Percentiles rank a stretch among this genome's conserved stretches.
Conservation (phyloP, 2,797 vertebrate genomes). For the Meriones psammophilus region DNA sequence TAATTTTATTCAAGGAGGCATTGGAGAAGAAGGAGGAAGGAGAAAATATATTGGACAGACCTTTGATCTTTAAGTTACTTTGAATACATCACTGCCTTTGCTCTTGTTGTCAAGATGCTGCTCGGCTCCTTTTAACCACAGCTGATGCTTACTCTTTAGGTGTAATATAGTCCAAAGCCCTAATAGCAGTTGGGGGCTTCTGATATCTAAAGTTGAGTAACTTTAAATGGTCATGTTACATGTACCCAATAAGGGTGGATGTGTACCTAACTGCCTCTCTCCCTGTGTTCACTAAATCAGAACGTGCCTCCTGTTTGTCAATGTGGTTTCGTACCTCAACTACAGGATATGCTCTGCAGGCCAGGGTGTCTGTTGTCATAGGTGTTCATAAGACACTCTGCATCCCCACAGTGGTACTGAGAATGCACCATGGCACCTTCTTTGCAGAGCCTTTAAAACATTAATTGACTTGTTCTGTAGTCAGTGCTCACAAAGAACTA, state of each 20-base stretch:
- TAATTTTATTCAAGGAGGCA: slow-evolving; percentile 69
- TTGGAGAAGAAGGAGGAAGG: slow-evolving; percentile 29
- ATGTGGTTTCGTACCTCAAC: not conserved
- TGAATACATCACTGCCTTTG: slow-evolving; percentile 55
- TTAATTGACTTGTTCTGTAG: slow-evolving; percentile 64
- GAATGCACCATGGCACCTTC: slow-evolving; percentile 61
- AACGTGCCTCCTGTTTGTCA: slow-evolving; percentile 41
- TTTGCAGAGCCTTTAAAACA: slow-evolving; percentile 63
- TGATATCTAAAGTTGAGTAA: slow-evolving; percentile 66
- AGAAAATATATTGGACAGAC: slow-evolving; percentile 45
- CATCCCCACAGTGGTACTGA: slow-evolving; percentile 58
- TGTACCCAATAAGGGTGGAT: not conserved
- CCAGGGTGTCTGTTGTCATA: slow-evolving; percentile 59
- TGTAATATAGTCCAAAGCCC: not conserved
- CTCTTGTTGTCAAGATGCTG: slow-evolving; percentile 54
- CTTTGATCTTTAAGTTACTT: slow-evolving; percentile 53
- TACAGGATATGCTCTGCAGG: slow-evolving; percentile 9
- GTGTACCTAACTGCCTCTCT: slow-evolving; percentile 57
- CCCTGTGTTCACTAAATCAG: slow-evolving; percentile 38
- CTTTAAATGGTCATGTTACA: slow-evolving; percentile 45
- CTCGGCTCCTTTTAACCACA: slow-evolving; percentile 25
- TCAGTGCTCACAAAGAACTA: slow-evolving; percentile 43
- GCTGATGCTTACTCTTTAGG: slow-evolving; percentile 63
- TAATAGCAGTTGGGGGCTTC: slow-evolving; percentile 2
- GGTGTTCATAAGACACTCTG: slow-evolving; percentile 18